phyloP scores from a whole-genome alignment of 2,113 vertebrate genomes.

The Genyomyrus donnyi region DNA sequence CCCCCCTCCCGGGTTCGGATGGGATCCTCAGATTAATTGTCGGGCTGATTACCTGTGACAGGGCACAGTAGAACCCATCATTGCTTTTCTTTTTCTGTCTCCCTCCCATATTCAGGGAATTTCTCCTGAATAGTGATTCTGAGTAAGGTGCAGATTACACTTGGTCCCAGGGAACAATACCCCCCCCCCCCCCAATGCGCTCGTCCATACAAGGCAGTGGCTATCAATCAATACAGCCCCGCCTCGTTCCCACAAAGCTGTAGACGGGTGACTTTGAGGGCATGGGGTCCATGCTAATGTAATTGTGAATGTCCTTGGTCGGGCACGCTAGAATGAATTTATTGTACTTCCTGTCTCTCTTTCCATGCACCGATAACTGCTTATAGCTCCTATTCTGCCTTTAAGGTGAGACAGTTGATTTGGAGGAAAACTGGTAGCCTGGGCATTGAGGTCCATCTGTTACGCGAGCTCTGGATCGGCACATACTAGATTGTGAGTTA shows the following conservation, averaged over 20 bases:
- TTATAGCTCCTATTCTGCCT: not conserved
- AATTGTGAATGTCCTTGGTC: constrained; percentile 36
- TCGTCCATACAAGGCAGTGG: constrained; percentile 12
- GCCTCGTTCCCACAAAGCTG: constrained; percentile 19
- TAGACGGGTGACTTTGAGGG: constrained; percentile 39
- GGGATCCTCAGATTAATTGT: constrained; percentile 27
- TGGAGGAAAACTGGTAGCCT: not conserved
- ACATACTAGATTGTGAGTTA: not conserved
- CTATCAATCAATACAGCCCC: constrained; percentile 38
- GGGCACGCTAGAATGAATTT: constrained; percentile 30
- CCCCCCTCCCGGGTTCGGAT: not conserved
- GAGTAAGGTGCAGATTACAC: constrained; percentile 34
- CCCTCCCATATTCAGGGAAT: constrained; percentile 28
- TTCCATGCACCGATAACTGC: not conserved
- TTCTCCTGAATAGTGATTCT: constrained; percentile 37
- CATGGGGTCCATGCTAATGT: constrained; percentile 42
- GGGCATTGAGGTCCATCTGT: not conserved
- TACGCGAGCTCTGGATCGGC: not conserved
- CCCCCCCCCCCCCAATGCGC: not conserved
- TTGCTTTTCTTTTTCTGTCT: not conserved
- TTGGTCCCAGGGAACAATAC: constrained; percentile 26
- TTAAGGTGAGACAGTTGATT: not conserved
- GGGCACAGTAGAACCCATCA: constrained; percentile 11
- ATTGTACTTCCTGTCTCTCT: constrained; percentile 22
- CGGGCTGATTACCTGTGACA: constrained; percentile 31